Percentiles rank a stretch among this genome's conserved stretches.
Conservation (phyloP, 2,888 invertebrate genomes). For the Leptinotarsa haldemani region DNA sequence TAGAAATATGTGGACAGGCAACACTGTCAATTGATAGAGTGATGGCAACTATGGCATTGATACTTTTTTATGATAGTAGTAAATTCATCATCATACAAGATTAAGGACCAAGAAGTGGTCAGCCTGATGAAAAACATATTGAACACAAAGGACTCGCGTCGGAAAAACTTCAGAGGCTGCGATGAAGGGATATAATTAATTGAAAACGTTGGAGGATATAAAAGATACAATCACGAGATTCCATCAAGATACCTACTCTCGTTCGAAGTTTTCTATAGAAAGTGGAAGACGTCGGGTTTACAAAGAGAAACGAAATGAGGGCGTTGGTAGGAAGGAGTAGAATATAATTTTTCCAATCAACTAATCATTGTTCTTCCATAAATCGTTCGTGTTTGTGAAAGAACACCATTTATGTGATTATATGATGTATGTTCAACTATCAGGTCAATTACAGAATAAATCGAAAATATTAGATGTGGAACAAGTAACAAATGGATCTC, state of each 20-base stretch:
- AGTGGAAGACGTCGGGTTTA: not conserved
- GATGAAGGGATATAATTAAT: constrained; percentile 17
- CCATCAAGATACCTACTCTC: constrained; percentile 10
- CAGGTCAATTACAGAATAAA: too few species aligned
- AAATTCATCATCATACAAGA: not conserved
- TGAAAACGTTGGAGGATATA: constrained; percentile 10
- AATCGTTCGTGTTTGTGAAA: not conserved
- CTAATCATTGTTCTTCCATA: not conserved
- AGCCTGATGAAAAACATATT: constrained; percentile 2
- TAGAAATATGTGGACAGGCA: not conserved
- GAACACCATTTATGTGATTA: too few species aligned
- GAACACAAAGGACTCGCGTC: constrained; percentile 3
- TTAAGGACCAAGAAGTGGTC: not conserved
- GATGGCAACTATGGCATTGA: not conserved
- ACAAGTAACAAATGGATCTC: too few species aligned
- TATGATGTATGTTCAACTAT: too few species aligned
- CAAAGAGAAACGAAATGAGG: constrained; percentile 1
- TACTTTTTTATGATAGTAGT: not conserved
- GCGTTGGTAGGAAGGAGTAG: not conserved
- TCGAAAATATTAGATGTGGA: too few species aligned
- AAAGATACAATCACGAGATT: constrained; percentile 16
- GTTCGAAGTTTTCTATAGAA: not conserved
- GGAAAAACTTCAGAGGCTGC: constrained; percentile 1
- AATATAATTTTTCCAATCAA: constrained; percentile 12
- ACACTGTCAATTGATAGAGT: not conserved